phyloP scores from a whole-genome alignment of 2,113 vertebrate genomes.

The Rhabdornis inornatus region DNA sequence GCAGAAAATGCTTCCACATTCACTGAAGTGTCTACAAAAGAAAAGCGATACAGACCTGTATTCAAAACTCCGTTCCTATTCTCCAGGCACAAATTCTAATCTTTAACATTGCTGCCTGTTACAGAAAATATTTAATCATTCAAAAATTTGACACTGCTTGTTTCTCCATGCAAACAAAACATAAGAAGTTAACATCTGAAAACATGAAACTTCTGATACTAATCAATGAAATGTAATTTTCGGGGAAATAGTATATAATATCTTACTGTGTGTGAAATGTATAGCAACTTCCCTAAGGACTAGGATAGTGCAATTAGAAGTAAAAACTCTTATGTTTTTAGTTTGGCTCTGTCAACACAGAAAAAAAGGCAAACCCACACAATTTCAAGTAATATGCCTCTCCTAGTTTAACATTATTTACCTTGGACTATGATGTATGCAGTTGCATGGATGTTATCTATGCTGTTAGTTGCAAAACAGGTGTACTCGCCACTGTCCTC shows the following conservation, averaged over 20 bases:
- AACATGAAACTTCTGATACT: not conserved
- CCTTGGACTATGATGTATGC: constrained; percentile 96
- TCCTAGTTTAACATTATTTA: constrained; percentile 30
- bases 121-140: not conserved
- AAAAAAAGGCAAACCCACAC: not conserved
- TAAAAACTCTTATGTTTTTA: not conserved
- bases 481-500: constrained; percentile 90
- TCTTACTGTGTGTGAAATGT: not conserved
- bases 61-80: not conserved
- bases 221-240: not conserved
- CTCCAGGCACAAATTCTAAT: not conserved
- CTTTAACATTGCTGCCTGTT: not conserved
- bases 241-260: not conserved
- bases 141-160: not conserved
- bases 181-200: not conserved
- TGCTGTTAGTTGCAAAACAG: constrained; percentile 90
- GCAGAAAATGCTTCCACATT: not conserved
- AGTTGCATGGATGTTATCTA: constrained; percentile 89
- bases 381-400: not conserved
- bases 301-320: not conserved
- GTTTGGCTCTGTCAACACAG: not conserved
- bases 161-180: not conserved
- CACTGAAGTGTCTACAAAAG: not conserved
- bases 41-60: not conserved
- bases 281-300: not conserved